Conservation (phyloP, 2,888 invertebrate species). For the Drosophila longiperda region DNA sequence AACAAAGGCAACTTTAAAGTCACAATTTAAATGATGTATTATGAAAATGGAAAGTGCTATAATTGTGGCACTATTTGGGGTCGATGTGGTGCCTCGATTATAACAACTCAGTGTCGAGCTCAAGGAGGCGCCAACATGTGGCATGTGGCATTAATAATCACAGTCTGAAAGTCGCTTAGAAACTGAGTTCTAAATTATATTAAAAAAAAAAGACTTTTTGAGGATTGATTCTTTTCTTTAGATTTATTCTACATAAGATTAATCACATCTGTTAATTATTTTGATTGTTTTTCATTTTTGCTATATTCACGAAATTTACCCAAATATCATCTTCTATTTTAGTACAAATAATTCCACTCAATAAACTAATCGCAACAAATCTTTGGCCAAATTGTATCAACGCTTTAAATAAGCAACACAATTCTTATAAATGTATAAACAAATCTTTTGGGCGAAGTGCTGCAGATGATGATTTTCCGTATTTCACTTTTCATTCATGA, state of each 20-base stretch:
- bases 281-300: not conserved
- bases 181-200: not conserved
- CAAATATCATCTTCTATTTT: not conserved
- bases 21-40: constrained; percentile 53
- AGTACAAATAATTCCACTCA: not conserved
- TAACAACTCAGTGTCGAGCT: not conserved
- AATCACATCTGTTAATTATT: not conserved
- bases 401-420: constrained; percentile 8
- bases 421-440: constrained; percentile 43
- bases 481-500: constrained; percentile 61
- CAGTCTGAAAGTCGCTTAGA: not conserved
- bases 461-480: constrained; percentile 42
- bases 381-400: constrained; percentile 38
- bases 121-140: not conserved
- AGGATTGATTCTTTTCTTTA: not conserved
- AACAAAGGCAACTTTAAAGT: constrained; percentile 9
- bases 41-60: constrained; percentile 37
- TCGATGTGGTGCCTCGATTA: constrained; percentile 16
- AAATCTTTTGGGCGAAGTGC: constrained; percentile 21
- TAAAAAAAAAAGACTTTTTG: not conserved
- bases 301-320: not conserved
- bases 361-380: not conserved
- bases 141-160: not conserved
- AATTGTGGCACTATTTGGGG: constrained; percentile 34
- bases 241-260: too few relatives aligned